phyloP scores from a whole-genome alignment of 2,113 vertebrate genomes.

The Daubentonia madagascariensis region DNA sequence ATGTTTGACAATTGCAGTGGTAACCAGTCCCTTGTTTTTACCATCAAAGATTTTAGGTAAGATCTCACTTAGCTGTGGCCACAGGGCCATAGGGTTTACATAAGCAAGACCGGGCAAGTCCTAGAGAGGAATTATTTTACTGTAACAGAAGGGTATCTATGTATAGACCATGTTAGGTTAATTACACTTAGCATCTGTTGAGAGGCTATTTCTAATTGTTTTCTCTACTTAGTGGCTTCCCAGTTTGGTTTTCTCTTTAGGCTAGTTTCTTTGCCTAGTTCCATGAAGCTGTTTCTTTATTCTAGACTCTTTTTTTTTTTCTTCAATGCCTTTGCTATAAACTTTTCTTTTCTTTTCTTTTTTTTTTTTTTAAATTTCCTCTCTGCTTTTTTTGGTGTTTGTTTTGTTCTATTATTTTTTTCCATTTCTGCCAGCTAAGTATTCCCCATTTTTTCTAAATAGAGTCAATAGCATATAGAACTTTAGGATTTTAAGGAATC shows the following conservation, averaged over 20 bases:
- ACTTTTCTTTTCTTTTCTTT: too few relatives aligned
- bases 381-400: background rate
- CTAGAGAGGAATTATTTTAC: background rate
- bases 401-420: too few relatives aligned
- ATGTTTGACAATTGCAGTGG: too few relatives aligned
- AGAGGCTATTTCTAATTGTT: background rate
- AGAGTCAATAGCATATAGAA: background rate
- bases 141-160: background rate
- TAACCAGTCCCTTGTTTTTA: too few relatives aligned
- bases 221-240: background rate
- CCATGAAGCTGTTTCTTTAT: background rate
- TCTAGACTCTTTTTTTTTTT: background rate
- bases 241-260: background rate
- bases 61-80: too few relatives aligned
- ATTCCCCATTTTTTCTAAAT: background rate
- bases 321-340: background rate
- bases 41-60: too few relatives aligned
- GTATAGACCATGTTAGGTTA: background rate
- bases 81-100: too few relatives aligned
- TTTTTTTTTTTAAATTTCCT: background rate
- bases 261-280: background rate
- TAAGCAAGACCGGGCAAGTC: background rate
- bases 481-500: background rate
- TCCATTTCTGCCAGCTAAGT: background rate
- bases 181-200: background rate